These are phyloP conservation scores for Trachelus tabidus DNA, from an alignment of 2,888 invertebrate genomes.

Conservation along the genomic window DNA sequence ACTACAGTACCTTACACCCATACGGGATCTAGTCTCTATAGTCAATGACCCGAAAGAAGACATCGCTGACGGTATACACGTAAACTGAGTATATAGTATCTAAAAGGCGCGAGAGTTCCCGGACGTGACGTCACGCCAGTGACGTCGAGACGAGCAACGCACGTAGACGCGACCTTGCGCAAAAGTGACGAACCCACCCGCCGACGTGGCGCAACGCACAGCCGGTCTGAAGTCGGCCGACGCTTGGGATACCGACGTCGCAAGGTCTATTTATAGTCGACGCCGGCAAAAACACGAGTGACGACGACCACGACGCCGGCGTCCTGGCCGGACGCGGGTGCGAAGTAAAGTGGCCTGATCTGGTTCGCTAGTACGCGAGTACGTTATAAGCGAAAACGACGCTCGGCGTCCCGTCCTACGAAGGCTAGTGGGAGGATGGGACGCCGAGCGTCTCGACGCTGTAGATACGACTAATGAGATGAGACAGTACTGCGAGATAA, in stretches of 20 bases:
- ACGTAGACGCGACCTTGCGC: slow-evolving; percentile 1
- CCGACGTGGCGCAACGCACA: not conserved
- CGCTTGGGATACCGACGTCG: slow-evolving; percentile 22
- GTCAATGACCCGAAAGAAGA: not conserved
- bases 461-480: not conserved
- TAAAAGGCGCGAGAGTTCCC: not conserved
- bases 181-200: slow-evolving; percentile 1
- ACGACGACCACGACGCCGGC: slow-evolving; percentile 30
- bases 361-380: slow-evolving; percentile 3
- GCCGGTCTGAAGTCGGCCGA: not conserved
- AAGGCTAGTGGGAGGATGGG: not conserved
- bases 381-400: not conserved
- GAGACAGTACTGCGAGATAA: not conserved
- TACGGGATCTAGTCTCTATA: not conserved
- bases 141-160: not conserved
- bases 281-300: slow-evolving; percentile 51
- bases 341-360: slow-evolving; percentile 35
- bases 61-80: not conserved
- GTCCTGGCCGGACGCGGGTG: slow-evolving; percentile 28
- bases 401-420: not conserved
- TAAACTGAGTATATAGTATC: not conserved
- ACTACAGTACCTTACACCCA: not conserved
- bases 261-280: slow-evolving; percentile 50
- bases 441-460: not conserved
- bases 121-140: not conserved